Percentiles rank a stretch among this genome's conserved stretches.
These are phyloP conservation scores for Artemisiospiza belli DNA, from an alignment of 2,113 vertebrate species.

Conservation along the genomic window DNA sequence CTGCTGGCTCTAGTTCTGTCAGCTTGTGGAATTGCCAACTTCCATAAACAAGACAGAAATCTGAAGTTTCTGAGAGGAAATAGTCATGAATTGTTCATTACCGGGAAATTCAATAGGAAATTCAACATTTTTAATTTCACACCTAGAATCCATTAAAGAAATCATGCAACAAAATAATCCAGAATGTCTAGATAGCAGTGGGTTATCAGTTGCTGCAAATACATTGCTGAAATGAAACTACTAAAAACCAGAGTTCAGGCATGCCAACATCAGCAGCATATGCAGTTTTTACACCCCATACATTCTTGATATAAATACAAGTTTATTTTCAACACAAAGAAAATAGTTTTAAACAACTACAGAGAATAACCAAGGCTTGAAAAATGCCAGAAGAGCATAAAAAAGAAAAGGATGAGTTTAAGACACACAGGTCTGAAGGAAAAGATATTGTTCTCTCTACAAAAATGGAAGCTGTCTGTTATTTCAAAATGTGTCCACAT, in stretches of 20 bases:
- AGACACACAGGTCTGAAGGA: background rate
- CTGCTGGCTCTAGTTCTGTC: background rate
- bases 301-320: background rate
- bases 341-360: background rate
- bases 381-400: background rate
- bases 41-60: background rate
- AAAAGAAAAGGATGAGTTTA: background rate
- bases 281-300: background rate
- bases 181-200: background rate
- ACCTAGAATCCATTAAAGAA: background rate
- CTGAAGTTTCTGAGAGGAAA: background rate
- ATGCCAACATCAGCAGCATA: background rate
- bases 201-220: background rate
- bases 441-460: background rate
- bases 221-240: background rate
- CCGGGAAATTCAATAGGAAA: background rate
- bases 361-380: background rate
- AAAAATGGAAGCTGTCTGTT: background rate
- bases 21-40: background rate
- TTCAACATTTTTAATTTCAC: background rate
- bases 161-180: background rate
- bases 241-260: background rate
- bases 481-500: background rate
- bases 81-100: background rate
- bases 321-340: background rate